These are phyloP conservation scores for Acanthopleura granulata DNA, from an alignment of 2,888 invertebrate genomes.

Conservation along the genomic window DNA sequence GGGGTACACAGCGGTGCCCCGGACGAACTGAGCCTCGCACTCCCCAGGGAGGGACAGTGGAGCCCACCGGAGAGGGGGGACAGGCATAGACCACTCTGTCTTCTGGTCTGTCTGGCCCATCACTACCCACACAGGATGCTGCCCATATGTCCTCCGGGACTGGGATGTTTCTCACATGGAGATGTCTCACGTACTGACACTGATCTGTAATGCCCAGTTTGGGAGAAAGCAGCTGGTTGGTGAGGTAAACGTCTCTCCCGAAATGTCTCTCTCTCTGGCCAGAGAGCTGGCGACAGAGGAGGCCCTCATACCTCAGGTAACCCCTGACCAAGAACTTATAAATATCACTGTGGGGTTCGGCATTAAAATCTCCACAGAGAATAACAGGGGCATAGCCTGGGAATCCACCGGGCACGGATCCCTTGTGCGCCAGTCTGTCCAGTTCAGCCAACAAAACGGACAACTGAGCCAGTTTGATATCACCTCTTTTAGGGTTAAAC, in stretches of 20 bases:
- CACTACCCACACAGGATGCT: background rate
- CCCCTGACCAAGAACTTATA: slow-evolving; percentile 80
- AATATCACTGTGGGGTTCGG: slow-evolving; percentile 81
- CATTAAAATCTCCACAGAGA: slow-evolving; percentile 94
- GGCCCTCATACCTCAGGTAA: slow-evolving; percentile 70
- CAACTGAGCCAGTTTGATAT: slow-evolving; percentile 90
- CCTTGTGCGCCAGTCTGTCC: slow-evolving; percentile 76
- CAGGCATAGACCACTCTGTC: background rate
- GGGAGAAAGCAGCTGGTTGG: slow-evolving; percentile 62
- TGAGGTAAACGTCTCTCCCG: slow-evolving; percentile 29
- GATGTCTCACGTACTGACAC: slow-evolving; percentile 65
- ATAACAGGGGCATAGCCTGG: slow-evolving; percentile 78
- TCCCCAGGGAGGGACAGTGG: background rate
- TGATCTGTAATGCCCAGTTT: slow-evolving; percentile 70
- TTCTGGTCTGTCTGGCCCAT: background rate
- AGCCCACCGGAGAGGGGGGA: background rate
- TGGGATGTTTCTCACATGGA: slow-evolving; percentile 22
- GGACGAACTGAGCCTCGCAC: background rate
- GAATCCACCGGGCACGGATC: background rate
- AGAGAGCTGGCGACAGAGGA: slow-evolving; percentile 60
- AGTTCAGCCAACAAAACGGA: slow-evolving; percentile 87
- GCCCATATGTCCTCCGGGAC: background rate
- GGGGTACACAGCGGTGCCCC: background rate
- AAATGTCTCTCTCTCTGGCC: slow-evolving; percentile 58
- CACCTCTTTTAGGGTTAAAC: slow-evolving; percentile 90